Base-by-base conservation (phyloP, 1,140 invertebrate species). In the Anthonomus grandis region DNA sequence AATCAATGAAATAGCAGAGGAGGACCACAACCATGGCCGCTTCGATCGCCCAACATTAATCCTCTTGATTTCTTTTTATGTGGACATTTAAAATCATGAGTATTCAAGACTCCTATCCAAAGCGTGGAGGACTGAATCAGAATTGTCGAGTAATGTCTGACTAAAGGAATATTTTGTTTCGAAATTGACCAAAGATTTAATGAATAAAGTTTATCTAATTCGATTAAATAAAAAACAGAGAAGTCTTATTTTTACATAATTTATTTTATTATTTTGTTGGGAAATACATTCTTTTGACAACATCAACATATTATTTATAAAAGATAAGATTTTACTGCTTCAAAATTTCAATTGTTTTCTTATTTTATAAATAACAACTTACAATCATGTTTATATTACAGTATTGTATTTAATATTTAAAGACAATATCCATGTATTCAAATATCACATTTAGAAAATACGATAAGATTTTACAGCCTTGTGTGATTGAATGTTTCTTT, bases 371-470 rank as follows among this genome's bases (percentile, higher is more conserved):
- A 38, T 38, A 53, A 56, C 54, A 53, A 44, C 39, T 53, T 44
- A 53, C 25, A 31, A 42, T 44, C 15, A 18, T 44, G n/a, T 44
- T 22, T 10, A 44, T 21, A 17, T 44, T 44, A 42, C 18, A 10
- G 9, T 44, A 44, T 44, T 44, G 19, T 44, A 31, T 27, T 6
- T 38, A 24, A 31, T 49, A 5, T 49, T 42, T 59, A 46, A 55
- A 59, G 57, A 66, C 65, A 69, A 68, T 65, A 67, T 68, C 63
- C 65, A 70, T 64, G 67, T 70, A 69, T 70, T 66, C 69, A 68
- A 70, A 70, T 70, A 70, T 70, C 67, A 69, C 69, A 70, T 70
- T 68, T 62, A 70, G 59, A 68, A 67, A 64, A 69, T 64, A 59
- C 57, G 57, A 59, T 59, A 59, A 46, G 57, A 52, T 52, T 50